Conservation (phyloP, 2,888 invertebrate species). For the Galerucella nymphaeae region DNA sequence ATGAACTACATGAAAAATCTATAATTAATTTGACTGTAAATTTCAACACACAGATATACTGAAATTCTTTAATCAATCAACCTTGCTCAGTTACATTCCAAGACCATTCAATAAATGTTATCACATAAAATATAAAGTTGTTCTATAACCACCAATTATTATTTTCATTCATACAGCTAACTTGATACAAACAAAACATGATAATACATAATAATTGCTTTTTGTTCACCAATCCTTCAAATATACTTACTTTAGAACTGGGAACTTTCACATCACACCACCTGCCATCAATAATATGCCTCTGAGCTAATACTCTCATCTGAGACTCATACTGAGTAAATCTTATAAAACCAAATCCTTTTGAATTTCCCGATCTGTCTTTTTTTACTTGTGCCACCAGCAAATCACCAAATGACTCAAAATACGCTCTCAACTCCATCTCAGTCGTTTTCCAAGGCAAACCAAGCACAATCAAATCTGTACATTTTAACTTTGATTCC, state of each 20-base stretch:
- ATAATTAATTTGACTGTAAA: no score
- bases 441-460: conserved; percentile 98
- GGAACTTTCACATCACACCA: conserved; percentile 99
- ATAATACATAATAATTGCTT: not conserved
- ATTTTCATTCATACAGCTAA: not conserved
- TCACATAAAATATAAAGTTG: not conserved
- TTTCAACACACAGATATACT: no score
- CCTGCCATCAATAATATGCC: conserved; percentile 96
- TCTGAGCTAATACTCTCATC: conserved; percentile 92
- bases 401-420: conserved; percentile 97
- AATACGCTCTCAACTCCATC: conserved; percentile 94
- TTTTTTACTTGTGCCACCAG: conserved; percentile 97
- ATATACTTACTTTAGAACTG: conserved; percentile 81
- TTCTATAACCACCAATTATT: not conserved
- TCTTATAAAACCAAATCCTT: conserved; percentile 98
- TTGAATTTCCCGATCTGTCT: conserved; percentile 93
- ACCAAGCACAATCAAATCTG: conserved; percentile 97
- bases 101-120: no score
- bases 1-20: no score
- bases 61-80: no score
- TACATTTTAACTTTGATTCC: conserved; percentile 90
- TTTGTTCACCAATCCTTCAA: conserved; percentile 13
- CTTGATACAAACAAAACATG: not conserved
- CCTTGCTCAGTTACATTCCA: no score
- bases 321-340: conserved; percentile 97